Base-by-base conservation (phyloP, 2,888 invertebrate species). In the Leucophenga maculata region DNA sequence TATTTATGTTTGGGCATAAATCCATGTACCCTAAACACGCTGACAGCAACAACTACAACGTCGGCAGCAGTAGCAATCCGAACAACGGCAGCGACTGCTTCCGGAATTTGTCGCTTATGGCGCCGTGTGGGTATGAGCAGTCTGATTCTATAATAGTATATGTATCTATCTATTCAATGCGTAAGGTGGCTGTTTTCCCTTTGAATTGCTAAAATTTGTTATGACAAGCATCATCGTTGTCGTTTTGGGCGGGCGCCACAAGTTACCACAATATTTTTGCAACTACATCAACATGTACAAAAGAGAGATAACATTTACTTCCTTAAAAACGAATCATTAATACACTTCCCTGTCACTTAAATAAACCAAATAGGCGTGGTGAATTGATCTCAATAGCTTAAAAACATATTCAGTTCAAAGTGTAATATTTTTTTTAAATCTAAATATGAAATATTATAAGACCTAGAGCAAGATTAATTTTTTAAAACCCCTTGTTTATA, bases 151-250 rank as follows among this genome's bases (percentile, higher is more conserved):
- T 14, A 16, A 9, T 39, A 44, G 16, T 46, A 16, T n/a, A 8
- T 44, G 31, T 54, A 22, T 50, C 11, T 54, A 22, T 50, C 11
- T 66, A 50, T 67, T 13, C 22, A 13, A 31, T 64, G 44, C 18
- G 14, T 60, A 46, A 26, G 26, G 18, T 54, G 20, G 31, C 48
- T 31, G 65, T 64, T 60, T 72, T 65, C 67, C 60, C 71, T 77
- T 76, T 72, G 78, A 78, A 78, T 78, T 75, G 81, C 70, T 81
- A 75, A 79, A 78, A 82, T 85, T 82, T 81, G 82, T 82, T 85
- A 82, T 85, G 84, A 85, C 84, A 85, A 84, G 82, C 85, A 83
- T 85, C 86, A 86, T 82, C 79, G 82, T 78, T 79, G 77, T 74
- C 79, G 73, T 62, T 62, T 62, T 62, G 60, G 69, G 57, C 69